Evolutionary conservation across 1,140 invertebrate genomes (phyloP).

Genomic region (Maniola jurtina): DNA sequence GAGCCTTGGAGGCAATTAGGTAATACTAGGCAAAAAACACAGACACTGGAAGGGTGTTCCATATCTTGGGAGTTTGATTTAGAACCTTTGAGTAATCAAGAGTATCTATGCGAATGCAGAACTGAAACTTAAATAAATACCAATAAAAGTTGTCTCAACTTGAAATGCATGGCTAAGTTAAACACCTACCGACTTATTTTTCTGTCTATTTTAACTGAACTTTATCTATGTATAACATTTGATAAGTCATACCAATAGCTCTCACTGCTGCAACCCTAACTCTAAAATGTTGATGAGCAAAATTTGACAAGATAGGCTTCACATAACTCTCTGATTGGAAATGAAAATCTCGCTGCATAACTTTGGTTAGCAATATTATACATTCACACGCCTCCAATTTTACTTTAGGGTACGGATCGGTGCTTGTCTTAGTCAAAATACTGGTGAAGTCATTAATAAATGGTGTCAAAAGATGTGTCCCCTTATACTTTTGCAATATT

Average conservation of each 20-base stretch:
- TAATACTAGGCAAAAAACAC: no score
- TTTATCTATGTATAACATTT: no score
- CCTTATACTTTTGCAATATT: constrained; percentile 84
- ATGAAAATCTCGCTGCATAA: constrained; percentile 86
- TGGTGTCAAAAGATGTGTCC: constrained; percentile 75
- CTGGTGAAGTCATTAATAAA: constrained; percentile 88
- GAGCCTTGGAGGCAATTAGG: no score
- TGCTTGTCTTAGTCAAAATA: constrained; percentile 85
- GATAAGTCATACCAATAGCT: constrained; percentile 80
- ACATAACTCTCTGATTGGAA: constrained; percentile 85
- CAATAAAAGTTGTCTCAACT: no score
- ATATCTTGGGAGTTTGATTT: no score
- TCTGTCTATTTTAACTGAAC: no score
- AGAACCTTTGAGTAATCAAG: no score
- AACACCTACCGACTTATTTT: no score
- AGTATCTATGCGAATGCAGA: no score
- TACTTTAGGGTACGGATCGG: constrained; percentile 88
- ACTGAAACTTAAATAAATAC: no score
- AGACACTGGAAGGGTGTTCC: no score
- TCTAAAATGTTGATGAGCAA: constrained; percentile 90
- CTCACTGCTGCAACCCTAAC: constrained; percentile 86
- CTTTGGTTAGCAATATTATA: constrained; percentile 82
- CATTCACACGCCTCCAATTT: constrained; percentile 88
- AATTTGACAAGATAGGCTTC: constrained; percentile 84
- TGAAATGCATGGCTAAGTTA: no score